Base-by-base conservation (phyloP, 1,140 invertebrate genomes). In the Drosophila malerkotliana region DNA sequence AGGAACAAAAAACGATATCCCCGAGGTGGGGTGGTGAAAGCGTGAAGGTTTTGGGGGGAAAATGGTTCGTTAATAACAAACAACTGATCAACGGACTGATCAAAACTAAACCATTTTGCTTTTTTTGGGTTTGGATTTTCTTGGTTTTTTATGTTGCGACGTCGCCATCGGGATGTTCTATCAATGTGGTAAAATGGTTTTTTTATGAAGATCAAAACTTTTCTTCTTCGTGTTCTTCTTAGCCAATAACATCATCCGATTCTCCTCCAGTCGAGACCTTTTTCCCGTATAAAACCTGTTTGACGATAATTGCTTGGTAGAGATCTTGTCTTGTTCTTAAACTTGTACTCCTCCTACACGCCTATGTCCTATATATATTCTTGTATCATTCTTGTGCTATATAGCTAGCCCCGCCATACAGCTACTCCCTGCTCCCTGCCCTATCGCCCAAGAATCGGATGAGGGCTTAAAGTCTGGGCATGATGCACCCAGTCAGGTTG, bases 1-100 rank as follows among this genome's bases (percentile, higher is more conserved):
- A 37, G 34, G 53, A 76, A 68, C 51, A 60, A 45, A 15, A 32
- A 72, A 56, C 18, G 41, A 41, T 49, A 14, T 30, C n/a, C 12
- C 41, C 26, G 15, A 14, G 18, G 18, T 21, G 15, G 49, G 59
- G 49, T 30, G 15, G 51, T 14, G 21, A 21, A 21, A 44, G 14
- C 41, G 14, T 44, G 41, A 44, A 26, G 24, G 14, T 30, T 41
- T 60, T 7, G 15, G 37, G 10, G 15, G 14, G 18, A 18, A n/a
- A 39, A 26, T 45, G 9, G 18, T 54, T 39, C 28, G 14, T 44
- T 18, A 53, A 28, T 28, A 47, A 53, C 8, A 52, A 52, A 18
- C 51, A 47, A 24, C 30, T 15, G 44, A 48, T 8, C 6, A 58
- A 58, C 44, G 14, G 48, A 15, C 9, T 18, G 18, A 18, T 18